Conservation (phyloP, 2,797 vertebrate species). For the Microctenopoma lineatum region DNA sequence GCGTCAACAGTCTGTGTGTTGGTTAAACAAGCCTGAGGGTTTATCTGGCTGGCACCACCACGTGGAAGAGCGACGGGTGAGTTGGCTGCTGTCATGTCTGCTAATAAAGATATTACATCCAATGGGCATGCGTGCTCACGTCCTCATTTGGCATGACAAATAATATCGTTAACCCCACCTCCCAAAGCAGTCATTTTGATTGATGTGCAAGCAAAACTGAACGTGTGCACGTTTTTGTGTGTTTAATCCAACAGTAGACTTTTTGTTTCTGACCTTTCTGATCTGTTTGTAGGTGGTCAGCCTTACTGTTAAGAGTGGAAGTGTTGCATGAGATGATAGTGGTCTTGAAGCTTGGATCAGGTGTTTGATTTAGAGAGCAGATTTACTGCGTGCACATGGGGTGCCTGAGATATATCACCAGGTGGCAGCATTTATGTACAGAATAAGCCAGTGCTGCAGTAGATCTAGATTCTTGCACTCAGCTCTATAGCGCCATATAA, state of each 20-base stretch:
- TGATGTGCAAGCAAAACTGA: conserved; percentile 75
- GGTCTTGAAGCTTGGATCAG: conserved; percentile 21
- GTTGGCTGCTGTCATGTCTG: conserved; percentile 81
- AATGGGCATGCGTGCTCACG: conserved; percentile 74
- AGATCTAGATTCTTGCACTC: conserved; percentile 55
- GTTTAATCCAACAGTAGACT: conserved; percentile 47
- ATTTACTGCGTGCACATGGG: conserved; percentile 47
- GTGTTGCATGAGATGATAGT: conserved; percentile 59
- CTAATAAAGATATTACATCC: conserved; percentile 85
- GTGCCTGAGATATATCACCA: conserved; percentile 73
- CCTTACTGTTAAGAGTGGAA: conserved; percentile 59
- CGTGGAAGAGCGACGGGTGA: conserved; percentile 64
- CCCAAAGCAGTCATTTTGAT: conserved; percentile 83
- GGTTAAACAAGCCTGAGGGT: conserved; percentile 70
- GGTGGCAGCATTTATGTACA: conserved; percentile 85
- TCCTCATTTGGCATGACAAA: conserved; percentile 83
- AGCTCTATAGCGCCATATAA: conserved; percentile 1
- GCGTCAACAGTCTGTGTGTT: conserved; percentile 48
- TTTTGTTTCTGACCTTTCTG: conserved; percentile 70
- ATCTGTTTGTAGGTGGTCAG: conserved; percentile 65
- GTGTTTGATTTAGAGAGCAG: conserved; percentile 41
- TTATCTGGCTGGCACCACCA: conserved; percentile 79
- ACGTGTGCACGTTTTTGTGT: conserved; percentile 29
- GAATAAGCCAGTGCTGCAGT: conserved; percentile 50
- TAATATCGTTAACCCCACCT: conserved; percentile 84